These are phyloP conservation scores for Urocolius indicus DNA, from an alignment of 2,113 vertebrate genomes.

Conservation along the genomic window DNA sequence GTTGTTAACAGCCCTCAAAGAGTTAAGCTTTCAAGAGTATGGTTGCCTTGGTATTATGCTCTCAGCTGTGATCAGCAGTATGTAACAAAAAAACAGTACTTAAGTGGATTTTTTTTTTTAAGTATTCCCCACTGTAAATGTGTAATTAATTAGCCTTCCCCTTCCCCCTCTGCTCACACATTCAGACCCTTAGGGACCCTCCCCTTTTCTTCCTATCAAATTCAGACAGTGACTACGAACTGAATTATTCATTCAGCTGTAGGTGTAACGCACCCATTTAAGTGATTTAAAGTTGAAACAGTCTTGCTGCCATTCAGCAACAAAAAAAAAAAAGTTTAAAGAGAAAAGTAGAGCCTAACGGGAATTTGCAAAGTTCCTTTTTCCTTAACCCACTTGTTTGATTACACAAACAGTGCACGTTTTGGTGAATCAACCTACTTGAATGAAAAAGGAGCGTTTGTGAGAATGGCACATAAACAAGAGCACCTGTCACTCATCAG, in stretches of 20 bases:
- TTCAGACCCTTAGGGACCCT: constrained; percentile 77
- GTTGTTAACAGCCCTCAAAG: neutral
- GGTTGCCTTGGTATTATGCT: constrained; percentile 57
- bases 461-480: neutral
- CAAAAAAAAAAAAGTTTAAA: constrained; percentile 8
- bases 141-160: constrained; percentile 88
- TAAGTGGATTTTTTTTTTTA: constrained; percentile 80
- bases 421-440: constrained; percentile 43
- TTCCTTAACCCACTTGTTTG: constrained; percentile 22
- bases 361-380: neutral
- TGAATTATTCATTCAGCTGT: constrained; percentile 71
- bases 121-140: constrained; percentile 84
- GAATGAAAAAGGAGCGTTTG: constrained; percentile 17
- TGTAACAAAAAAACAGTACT: constrained; percentile 52
- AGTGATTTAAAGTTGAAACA: constrained; percentile 54
- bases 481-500: constrained; percentile 56
- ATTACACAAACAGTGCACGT: neutral
- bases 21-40: constrained; percentile 48
- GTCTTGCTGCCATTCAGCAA: constrained; percentile 18
- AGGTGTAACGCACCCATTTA: constrained; percentile 68
- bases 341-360: constrained; percentile 8
- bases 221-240: constrained; percentile 65
- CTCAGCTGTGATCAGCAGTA: constrained; percentile 58
- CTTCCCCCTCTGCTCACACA: constrained; percentile 68
- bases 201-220: constrained; percentile 56